A percentile compares a stretch with the other conserved stretches of the same genome.
Conservation (phyloP, 2,888 invertebrate genomes). For the Dryococelus australis region DNA sequence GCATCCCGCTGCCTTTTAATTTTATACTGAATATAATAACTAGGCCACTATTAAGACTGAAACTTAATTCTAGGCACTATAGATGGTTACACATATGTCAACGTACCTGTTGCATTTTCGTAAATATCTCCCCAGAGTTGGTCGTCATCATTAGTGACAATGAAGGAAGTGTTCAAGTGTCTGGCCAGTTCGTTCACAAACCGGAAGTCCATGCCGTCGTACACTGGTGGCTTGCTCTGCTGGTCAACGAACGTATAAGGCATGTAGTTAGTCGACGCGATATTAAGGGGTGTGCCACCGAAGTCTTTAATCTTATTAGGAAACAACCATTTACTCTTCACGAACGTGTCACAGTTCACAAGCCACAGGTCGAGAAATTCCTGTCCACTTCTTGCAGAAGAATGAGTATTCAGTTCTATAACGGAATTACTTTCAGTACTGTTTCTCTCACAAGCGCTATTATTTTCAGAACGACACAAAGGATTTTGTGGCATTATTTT, state of each 20-base stretch:
- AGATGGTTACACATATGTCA: too few relatives aligned
- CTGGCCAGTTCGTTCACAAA: conserved; percentile 60
- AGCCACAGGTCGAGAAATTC: not conserved
- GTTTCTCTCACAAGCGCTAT: too few relatives aligned
- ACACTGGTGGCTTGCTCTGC: conserved; percentile 34
- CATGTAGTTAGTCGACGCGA: conserved; percentile 67
- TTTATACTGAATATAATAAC: too few relatives aligned
- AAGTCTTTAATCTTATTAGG: conserved; percentile 62
- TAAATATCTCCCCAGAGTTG: conserved; percentile 72
- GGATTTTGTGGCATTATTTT: not conserved
- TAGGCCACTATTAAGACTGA: too few relatives aligned
- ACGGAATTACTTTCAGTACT: not conserved
- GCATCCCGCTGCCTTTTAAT: too few relatives aligned
- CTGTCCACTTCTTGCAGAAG: not conserved
- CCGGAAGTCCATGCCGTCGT: conserved; percentile 59
- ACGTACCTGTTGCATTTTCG: conserved; percentile 62
- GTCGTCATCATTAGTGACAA: conserved; percentile 59
- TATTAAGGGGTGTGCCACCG: conserved; percentile 60
- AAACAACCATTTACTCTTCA: conserved; percentile 57
- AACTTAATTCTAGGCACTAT: too few relatives aligned
- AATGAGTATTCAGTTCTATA: not conserved
- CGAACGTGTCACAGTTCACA: conserved; percentile 51
- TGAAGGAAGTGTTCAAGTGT: conserved; percentile 40
- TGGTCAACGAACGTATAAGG: conserved; percentile 62
- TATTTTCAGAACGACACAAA: too few relatives aligned